Conservation (phyloP, 2,113 vertebrate genomes). For the Micromys minutus region DNA sequence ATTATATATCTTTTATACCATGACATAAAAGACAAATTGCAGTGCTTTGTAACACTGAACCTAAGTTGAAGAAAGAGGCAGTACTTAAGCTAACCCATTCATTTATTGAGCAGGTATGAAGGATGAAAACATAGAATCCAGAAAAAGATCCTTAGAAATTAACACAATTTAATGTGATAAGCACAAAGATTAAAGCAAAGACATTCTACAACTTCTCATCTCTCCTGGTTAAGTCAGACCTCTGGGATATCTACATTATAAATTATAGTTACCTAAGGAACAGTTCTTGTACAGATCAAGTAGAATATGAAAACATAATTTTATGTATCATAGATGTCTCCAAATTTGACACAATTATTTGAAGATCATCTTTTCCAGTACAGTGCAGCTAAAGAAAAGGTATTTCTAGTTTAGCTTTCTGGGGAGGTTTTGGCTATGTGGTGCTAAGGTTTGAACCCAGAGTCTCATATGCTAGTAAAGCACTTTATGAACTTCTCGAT, state of each 20-base stretch:
- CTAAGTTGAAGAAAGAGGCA: not conserved
- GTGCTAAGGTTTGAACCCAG: not conserved
- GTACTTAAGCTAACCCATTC: not conserved
- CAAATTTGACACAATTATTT: not conserved
- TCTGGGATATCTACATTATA: not conserved
- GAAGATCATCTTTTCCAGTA: not conserved
- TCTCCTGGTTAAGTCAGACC: not conserved
- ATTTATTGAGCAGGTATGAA: not conserved
- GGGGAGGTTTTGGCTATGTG: not conserved
- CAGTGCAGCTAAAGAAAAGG: slow-evolving; percentile 27
- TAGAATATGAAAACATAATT: not conserved
- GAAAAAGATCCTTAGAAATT: not conserved
- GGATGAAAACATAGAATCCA: not conserved
- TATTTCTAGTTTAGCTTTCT: slow-evolving; percentile 7
- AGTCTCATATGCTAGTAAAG: not conserved
- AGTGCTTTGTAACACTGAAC: not conserved
- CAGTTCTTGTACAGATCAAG: not conserved
- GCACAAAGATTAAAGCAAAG: not conserved
- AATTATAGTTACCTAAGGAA: not conserved
- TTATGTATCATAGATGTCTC: not conserved
- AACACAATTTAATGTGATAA: not conserved
- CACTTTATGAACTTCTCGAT: not conserved
- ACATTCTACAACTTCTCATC: not conserved
- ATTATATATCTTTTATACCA: slow-evolving; percentile 2
- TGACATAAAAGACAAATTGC: not conserved